These are phyloP conservation scores for Cetoscarus ocellatus DNA, from an alignment of 2,797 vertebrate species.

Conservation along the genomic window DNA sequence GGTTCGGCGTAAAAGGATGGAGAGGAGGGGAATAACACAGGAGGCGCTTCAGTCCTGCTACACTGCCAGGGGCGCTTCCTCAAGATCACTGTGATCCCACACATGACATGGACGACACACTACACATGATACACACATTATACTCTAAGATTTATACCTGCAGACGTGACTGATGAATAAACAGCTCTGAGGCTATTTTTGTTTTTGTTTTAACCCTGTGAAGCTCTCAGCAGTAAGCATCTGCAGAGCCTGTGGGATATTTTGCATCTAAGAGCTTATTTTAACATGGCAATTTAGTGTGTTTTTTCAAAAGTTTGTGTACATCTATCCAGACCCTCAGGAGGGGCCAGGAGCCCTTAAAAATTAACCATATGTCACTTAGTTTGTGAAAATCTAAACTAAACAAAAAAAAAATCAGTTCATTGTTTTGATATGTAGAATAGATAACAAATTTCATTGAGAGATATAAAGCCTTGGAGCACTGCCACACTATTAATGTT, in stretches of 20 bases:
- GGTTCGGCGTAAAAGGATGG: constrained; percentile 80
- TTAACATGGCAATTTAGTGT: too few species aligned
- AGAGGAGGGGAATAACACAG: constrained; percentile 72
- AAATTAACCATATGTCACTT: background rate
- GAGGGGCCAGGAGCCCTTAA: background rate
- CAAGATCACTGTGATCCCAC: constrained; percentile 54
- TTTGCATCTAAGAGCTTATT: too few species aligned
- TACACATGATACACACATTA: constrained; percentile 2
- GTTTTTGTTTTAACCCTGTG: background rate
- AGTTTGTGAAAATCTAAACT: background rate
- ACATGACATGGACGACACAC: constrained; percentile 40
- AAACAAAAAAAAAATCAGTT: too few species aligned
- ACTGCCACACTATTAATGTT: too few species aligned
- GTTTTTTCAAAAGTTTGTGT: background rate
- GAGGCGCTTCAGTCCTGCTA: constrained; percentile 72
- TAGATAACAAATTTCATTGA: too few species aligned
- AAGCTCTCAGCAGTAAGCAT: too few species aligned
- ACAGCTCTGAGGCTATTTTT: background rate
- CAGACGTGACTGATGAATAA: background rate
- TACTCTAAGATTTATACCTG: background rate
- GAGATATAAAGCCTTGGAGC: too few species aligned
- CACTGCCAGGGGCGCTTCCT: constrained; percentile 69
- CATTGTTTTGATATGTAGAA: too few species aligned
- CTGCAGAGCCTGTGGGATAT: too few species aligned
- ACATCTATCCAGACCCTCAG: background rate